A percentile compares a stretch with the other conserved stretches of the same genome.
Conservation (phyloP, 2,113 vertebrate species). For the Sisor rabdophorus region DNA sequence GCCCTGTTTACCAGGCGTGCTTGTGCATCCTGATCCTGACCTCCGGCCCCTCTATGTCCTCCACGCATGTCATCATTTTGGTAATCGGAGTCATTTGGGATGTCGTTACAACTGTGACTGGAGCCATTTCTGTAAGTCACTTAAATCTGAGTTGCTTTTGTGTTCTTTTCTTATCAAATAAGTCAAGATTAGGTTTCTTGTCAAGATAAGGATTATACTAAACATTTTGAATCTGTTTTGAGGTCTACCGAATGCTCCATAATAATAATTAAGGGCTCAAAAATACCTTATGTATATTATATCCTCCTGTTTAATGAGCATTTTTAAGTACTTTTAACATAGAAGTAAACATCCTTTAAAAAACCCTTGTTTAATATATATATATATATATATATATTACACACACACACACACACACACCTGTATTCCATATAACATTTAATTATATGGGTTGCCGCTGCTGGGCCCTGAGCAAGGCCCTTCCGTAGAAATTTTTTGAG, state of each 20-base stretch:
- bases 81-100: slow-evolving; percentile 71
- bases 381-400: no score
- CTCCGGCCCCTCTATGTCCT: slow-evolving; percentile 52
- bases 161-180: not conserved
- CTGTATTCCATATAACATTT: no score
- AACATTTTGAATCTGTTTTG: not conserved
- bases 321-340: not conserved
- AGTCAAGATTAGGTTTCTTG: not conserved
- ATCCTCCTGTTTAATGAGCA: no score
- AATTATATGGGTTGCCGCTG: no score
- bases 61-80: slow-evolving; percentile 65
- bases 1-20: slow-evolving; percentile 66
- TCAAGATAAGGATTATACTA: not conserved
- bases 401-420: no score
- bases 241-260: not conserved
- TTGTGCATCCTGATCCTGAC: slow-evolving; percentile 74
- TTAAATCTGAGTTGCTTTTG: not conserved
- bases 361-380: not conserved
- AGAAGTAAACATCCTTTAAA: not conserved
- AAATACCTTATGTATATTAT: no score
- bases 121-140: slow-evolving; percentile 71
- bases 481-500: no score
- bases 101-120: slow-evolving; percentile 66
- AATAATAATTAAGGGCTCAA: not conserved
- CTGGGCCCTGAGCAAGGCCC: no score